Evolutionary conservation across 2,888 invertebrate species (phyloP).

Genomic region (Drosophila monieri): DNA sequence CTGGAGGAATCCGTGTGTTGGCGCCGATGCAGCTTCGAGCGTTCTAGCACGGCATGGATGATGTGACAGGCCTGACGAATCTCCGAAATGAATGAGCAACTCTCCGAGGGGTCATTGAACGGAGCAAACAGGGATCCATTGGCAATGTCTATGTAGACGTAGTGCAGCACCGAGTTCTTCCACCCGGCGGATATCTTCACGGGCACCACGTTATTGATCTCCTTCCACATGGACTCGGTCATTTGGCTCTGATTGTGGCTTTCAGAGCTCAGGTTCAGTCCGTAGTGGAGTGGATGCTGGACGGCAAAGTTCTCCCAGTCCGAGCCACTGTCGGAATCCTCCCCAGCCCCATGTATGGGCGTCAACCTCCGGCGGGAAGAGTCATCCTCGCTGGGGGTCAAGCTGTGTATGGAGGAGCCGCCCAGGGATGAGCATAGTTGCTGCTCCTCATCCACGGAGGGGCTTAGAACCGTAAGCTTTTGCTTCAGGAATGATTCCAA

Average conservation of each 20-base stretch:
- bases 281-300: conserved; percentile 75
- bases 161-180: conserved; percentile 78
- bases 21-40: conserved; percentile 84
- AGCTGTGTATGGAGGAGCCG: conserved; percentile 81
- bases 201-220: conserved; percentile 85
- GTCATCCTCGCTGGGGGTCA: conserved; percentile 81
- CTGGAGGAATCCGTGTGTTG: conserved; percentile 28
- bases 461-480: conserved; percentile 50
- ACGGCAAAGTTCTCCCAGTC: conserved; percentile 88
- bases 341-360: conserved; percentile 40
- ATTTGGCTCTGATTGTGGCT: conserved; percentile 85
- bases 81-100: conserved; percentile 87
- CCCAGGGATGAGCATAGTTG: conserved; percentile 78
- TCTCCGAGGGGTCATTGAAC: conserved; percentile 76
- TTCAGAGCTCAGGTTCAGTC: conserved; percentile 66
- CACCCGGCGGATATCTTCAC: conserved; percentile 82
- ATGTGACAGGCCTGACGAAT: conserved; percentile 89
- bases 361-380: conserved; percentile 71
- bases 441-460: conserved; percentile 68
- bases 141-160: conserved; percentile 76
- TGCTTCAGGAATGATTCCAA: conserved; percentile 70
- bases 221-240: conserved; percentile 89
- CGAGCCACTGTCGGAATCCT: conserved; percentile 86
- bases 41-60: conserved; percentile 89
- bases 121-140: conserved; percentile 75